Percentiles rank a stretch among this genome's conserved stretches.
phyloP scores from a whole-genome alignment of 2,888 invertebrate genomes.

The Archips xylosteana region DNA sequence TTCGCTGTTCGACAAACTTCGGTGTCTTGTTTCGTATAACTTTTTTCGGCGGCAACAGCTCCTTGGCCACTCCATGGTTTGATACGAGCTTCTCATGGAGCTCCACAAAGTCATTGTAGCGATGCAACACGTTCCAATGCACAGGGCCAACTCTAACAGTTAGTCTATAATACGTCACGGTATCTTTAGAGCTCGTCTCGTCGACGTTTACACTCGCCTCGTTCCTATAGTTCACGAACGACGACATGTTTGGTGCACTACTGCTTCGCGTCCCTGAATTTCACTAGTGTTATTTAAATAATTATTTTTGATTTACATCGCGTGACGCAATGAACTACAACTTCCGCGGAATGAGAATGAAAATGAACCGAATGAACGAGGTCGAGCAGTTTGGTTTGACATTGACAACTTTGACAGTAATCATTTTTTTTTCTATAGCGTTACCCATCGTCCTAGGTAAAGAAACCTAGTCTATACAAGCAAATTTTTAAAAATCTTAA shows the following conservation, averaged over 20 bases:
- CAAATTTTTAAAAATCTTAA: too few relatives aligned
- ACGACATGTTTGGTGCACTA: constrained; percentile 87
- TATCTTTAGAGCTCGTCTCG: constrained; percentile 87
- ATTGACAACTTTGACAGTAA: background rate
- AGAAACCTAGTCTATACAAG: background rate
- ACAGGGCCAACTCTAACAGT: constrained; percentile 89
- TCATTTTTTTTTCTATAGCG: background rate
- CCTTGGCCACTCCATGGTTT: constrained; percentile 93
- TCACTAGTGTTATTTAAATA: constrained; percentile 26
- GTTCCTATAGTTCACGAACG: constrained; percentile 88
- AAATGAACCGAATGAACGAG: too few relatives aligned
- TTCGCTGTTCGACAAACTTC: constrained; percentile 93
- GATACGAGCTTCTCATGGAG: constrained; percentile 93
- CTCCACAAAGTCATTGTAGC: constrained; percentile 96
- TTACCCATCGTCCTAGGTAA: background rate
- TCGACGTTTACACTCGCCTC: constrained; percentile 89
- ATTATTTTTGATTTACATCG: constrained; percentile 38
- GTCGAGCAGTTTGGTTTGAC: background rate
- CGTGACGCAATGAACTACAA: constrained; percentile 33
- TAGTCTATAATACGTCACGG: constrained; percentile 91
- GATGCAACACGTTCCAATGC: constrained; percentile 93
- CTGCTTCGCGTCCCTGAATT: constrained; percentile 18
- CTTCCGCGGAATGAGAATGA: constrained; percentile 27
- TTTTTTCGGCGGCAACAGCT: constrained; percentile 96
- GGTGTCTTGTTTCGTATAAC: constrained; percentile 96